Conservation (phyloP, 1,140 invertebrate species). For the Drosophila burlai region DNA sequence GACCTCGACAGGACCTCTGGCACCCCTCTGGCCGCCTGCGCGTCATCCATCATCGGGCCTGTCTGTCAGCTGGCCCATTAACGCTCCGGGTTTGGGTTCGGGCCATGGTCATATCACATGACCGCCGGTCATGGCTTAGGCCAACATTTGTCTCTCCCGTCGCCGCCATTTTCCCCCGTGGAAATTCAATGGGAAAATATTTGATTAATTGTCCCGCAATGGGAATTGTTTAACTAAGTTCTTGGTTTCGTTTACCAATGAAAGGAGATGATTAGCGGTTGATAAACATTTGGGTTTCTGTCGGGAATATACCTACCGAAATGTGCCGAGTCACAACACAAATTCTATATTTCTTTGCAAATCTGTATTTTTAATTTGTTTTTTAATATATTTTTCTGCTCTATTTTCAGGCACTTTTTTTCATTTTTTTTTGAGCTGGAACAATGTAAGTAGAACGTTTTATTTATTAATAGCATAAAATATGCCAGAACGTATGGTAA, state of each 20-base stretch:
- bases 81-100: slow-evolving; percentile 39
- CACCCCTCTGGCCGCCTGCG: not conserved
- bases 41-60: slow-evolving; percentile 47
- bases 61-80: slow-evolving; percentile 78
- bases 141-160: slow-evolving; percentile 53
- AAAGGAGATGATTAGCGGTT: slow-evolving; percentile 16
- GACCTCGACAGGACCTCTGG: not conserved
- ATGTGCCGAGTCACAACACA: not conserved
- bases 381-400: not conserved
- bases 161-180: not conserved
- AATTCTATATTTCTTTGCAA: not conserved
- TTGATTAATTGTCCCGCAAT: slow-evolving; percentile 77
- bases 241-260: slow-evolving; percentile 48
- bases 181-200: slow-evolving; percentile 74
- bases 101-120: slow-evolving; percentile 51
- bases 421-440: slow-evolving; percentile 3
- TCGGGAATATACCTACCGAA: not conserved
- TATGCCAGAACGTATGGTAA: not conserved
- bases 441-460: slow-evolving; percentile 6
- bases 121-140: slow-evolving; percentile 35
- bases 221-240: slow-evolving; percentile 76
- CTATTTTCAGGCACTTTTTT: slow-evolving; percentile 12
- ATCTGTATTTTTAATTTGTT: not conserved
- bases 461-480: not conserved
- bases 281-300: not conserved